phyloP scores from a whole-genome alignment of 2,113 vertebrate genomes.

The Manacus vitellinus region DNA sequence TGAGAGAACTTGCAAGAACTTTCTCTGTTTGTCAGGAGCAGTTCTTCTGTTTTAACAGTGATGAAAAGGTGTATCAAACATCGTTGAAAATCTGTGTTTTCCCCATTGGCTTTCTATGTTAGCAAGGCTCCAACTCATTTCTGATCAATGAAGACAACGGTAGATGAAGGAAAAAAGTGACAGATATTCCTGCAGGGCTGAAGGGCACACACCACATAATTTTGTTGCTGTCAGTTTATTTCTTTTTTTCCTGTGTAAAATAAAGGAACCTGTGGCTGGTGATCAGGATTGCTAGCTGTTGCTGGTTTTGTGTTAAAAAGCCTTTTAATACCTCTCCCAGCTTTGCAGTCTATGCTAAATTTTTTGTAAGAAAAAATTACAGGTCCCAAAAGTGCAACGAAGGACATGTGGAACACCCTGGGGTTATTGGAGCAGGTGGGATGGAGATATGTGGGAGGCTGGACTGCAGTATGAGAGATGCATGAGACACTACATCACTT shows the following conservation, averaged over 20 bases:
- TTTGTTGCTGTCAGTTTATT: not conserved
- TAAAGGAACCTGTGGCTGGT: not conserved
- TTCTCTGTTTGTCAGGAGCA: not conserved
- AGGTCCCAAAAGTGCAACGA: fast-evolving
- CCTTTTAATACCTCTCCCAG: not conserved
- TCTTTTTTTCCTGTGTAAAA: not conserved
- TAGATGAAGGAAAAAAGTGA: not conserved
- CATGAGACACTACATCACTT: not conserved
- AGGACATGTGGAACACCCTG: not conserved
- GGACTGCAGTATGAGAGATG: not conserved
- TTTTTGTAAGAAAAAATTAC: not conserved
- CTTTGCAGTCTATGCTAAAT: not conserved
- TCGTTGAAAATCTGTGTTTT: not conserved
- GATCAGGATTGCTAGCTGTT: not conserved
- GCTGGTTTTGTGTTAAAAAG: not conserved
- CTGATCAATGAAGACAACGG: not conserved
- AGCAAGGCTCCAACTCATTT: not conserved
- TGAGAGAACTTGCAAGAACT: not conserved
- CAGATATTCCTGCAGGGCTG: not conserved
- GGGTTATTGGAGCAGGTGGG: not conserved
- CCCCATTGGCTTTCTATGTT: not conserved
- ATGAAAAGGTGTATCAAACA: not conserved
- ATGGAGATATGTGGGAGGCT: not conserved
- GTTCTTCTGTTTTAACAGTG: not conserved
- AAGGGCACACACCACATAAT: not conserved